phyloP scores from a whole-genome alignment of 2,888 invertebrate species.

The Microplitis deprimator region DNA sequence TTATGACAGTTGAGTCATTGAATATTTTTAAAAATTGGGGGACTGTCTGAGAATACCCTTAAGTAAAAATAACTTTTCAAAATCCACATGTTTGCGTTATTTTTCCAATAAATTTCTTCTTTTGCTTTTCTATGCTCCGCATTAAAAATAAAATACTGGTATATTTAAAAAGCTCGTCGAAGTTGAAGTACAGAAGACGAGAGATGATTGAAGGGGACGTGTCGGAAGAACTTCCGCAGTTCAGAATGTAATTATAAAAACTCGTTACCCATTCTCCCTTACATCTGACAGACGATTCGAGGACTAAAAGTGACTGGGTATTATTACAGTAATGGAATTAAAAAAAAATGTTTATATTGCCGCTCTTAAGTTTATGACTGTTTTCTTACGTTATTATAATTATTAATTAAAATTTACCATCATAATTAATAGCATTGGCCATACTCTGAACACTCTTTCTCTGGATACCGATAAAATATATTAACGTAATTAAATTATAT shows the following conservation, averaged over 20 bases:
- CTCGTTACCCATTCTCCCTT: slow-evolving; percentile 49
- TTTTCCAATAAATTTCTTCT: neutral
- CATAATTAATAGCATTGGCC: too few relatives aligned
- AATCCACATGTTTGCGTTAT: neutral
- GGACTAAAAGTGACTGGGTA: neutral
- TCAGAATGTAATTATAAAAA: slow-evolving; percentile 56
- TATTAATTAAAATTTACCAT: too few relatives aligned
- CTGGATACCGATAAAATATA: neutral
- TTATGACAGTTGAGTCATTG: too few relatives aligned
- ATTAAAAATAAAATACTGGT: neutral
- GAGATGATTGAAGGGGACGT: slow-evolving; percentile 1
- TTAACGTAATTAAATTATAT: neutral
- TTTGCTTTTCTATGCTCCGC: neutral
- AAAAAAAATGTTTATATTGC: slow-evolving; percentile 51
- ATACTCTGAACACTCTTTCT: neutral
- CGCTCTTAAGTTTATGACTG: neutral
- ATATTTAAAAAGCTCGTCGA: slow-evolving; percentile 8
- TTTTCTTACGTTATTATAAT: too few relatives aligned
- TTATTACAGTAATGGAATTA: slow-evolving; percentile 53
- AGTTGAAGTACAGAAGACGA: neutral
- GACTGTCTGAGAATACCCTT: too few relatives aligned
- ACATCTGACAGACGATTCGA: slow-evolving; percentile 3
- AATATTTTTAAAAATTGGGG: too few relatives aligned
- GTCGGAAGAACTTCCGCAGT: slow-evolving; percentile 40
- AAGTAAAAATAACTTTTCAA: neutral